These are phyloP conservation scores for Hippoglossus hippoglossus DNA, from an alignment of 2,797 vertebrate genomes.

Conservation along the genomic window DNA sequence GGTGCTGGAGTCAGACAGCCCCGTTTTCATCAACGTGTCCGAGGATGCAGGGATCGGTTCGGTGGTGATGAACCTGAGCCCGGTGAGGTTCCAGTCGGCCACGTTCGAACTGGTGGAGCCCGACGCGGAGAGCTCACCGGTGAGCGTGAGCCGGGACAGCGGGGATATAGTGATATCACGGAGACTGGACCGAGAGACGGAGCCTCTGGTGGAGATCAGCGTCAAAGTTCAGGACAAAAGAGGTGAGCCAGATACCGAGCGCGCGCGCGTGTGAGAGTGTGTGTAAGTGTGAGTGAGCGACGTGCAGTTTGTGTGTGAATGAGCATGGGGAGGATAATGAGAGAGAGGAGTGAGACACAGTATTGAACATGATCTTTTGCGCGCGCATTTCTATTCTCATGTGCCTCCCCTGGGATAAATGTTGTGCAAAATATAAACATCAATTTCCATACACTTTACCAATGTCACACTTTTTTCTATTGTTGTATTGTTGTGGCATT, in stretches of 20 bases:
- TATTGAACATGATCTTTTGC: not conserved
- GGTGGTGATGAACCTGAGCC: conserved; percentile 84
- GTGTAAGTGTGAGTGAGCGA: not conserved
- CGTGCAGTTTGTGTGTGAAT: not conserved
- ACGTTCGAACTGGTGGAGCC: conserved; percentile 86
- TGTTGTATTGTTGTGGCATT: not conserved
- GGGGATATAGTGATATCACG: conserved; percentile 87
- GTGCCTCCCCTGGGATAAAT: not conserved
- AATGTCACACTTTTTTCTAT: rapidly evolving
- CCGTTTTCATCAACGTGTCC: conserved; percentile 84
- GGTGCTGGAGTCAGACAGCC: conserved; percentile 67
- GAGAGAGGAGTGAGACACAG: not conserved
- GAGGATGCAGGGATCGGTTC: conserved; percentile 87
- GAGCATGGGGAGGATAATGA: not conserved
- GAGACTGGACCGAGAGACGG: conserved; percentile 87
- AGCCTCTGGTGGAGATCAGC: conserved; percentile 83
- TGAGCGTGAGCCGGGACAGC: conserved; percentile 85
- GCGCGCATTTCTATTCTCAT: not conserved
- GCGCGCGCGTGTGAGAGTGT: not conserved
- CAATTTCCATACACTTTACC: not conserved
- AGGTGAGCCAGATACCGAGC: conserved; percentile 60
- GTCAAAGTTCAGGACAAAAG: conserved; percentile 86
- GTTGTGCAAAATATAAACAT: too few species aligned
- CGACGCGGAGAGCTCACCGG: conserved; percentile 80
- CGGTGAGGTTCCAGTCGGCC: conserved; percentile 80